Base-by-base conservation (phyloP, 30 jellyfish, hydroid and myxozoan species). In the Nemopilema nomurai region DNA sequence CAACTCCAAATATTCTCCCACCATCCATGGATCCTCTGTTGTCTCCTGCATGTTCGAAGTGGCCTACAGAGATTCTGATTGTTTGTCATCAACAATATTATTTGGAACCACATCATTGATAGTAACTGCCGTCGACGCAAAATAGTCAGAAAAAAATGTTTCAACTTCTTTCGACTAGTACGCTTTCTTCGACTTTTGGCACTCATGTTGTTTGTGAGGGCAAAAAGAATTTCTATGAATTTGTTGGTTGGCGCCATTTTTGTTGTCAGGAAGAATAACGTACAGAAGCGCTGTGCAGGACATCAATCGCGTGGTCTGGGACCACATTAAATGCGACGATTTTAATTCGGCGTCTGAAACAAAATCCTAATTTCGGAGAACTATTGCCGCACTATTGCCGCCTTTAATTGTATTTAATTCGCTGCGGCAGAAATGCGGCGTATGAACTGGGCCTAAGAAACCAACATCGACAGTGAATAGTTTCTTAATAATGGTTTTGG, bases 341-440 rank as follows among this genome's bases (percentile, higher is more conserved):
- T 71, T 71, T 13, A 71, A 29, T 71, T 71, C 82, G 82, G 57
- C 82, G 82, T 71, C 82, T 71, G 82, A 71, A 71, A 71, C 82
- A 50, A 71, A 18, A 23, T 67, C 51, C 33, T 33, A 67, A 67
- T 67, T 16, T 23, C 30, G 23, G 49, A 50, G 82, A 18, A 71
- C 28, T 71, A 71, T 41, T 23, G 23, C 67, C 82, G 82, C 26
- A 71, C 66, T 71, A 71, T 52, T 41, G 82, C 82, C 82, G 66
- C 82, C 31, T 26, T 71, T 71, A 71, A 71, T 71, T 71, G 64
- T 71, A 71, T 71, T 71, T 71, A 71, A 71, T 71, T 71, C 82
- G 82, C 82, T 71, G 66, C 66, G 82, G 82, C 82, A 28, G 65
- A 25, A 71, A 71, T 71, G 57, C 82, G 82, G 82, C 67, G 82